phyloP scores from a whole-genome alignment of 1,140 invertebrate genomes.

The Tetramorium alpestre region DNA sequence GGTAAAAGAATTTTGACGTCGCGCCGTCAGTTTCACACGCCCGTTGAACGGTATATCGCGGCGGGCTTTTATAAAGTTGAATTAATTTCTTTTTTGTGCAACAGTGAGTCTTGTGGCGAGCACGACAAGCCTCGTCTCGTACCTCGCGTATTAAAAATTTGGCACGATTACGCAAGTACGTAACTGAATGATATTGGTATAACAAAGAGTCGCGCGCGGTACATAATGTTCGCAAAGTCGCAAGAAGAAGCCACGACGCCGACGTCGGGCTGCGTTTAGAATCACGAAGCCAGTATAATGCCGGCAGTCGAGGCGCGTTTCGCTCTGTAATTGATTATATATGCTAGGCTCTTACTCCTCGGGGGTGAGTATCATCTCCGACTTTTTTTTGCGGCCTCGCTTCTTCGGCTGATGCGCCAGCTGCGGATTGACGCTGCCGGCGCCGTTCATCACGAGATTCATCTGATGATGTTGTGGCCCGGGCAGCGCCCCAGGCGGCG shows the following conservation, averaged over 20 bases:
- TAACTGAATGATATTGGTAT: not conserved
- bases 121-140: not conserved
- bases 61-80: not conserved
- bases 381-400: conserved; percentile 93
- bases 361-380: conserved; percentile 85
- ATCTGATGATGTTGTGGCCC: conserved; percentile 81
- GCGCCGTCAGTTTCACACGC: not conserved
- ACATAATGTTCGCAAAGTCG: not conserved
- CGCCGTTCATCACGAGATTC: conserved; percentile 83
- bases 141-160: not conserved
- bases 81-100: not conserved
- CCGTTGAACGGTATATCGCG: not conserved
- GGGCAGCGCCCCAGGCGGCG: conserved; percentile 79
- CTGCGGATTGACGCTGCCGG: conserved; percentile 84
- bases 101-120: not conserved
- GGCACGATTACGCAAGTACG: not conserved
- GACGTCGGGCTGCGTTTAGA: not conserved
- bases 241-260: not conserved
- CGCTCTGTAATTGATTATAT: not conserved
- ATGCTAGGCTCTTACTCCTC: conserved; percentile 83
- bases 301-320: not conserved
- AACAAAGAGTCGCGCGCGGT: not conserved
- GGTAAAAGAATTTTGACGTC: conserved; percentile 1
- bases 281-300: not conserved
- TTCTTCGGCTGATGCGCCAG: conserved; percentile 91